These are phyloP conservation scores for Fregata magnificens DNA, from an alignment of 2,113 vertebrate species.

Conservation along the genomic window DNA sequence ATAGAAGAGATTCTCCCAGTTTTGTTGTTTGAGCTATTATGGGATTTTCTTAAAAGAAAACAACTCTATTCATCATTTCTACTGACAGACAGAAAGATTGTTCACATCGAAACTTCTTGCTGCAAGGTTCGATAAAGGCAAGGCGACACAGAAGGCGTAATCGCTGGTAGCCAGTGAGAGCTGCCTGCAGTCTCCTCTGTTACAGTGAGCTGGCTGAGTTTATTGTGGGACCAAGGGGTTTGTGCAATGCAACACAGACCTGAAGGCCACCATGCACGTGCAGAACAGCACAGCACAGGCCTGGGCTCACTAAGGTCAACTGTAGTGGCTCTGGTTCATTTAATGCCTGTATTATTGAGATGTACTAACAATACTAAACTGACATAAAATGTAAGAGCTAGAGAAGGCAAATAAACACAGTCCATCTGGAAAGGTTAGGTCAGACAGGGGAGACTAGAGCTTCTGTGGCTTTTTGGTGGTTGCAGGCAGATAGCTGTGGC, in stretches of 20 bases:
- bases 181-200: background rate
- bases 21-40: background rate
- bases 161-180: background rate
- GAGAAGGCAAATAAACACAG: background rate
- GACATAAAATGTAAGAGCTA: background rate
- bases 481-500: too few species aligned
- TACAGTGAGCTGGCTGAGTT: background rate
- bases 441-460: background rate
- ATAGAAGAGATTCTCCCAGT: background rate
- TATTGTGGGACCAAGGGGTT: background rate
- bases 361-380: background rate
- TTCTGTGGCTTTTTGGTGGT: background rate
- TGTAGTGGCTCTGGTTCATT: background rate
- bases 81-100: background rate
- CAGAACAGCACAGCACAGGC: background rate
- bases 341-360: background rate
- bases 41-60: background rate
- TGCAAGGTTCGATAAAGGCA: background rate
- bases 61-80: background rate
- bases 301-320: background rate
- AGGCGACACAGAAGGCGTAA: too few species aligned
- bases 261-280: background rate
- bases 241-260: background rate
- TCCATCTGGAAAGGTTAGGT: background rate
- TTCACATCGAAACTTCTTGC: background rate